These are phyloP conservation scores for Drosophila crucigera DNA, from an alignment of 2,888 invertebrate species.

Conservation along the genomic window DNA sequence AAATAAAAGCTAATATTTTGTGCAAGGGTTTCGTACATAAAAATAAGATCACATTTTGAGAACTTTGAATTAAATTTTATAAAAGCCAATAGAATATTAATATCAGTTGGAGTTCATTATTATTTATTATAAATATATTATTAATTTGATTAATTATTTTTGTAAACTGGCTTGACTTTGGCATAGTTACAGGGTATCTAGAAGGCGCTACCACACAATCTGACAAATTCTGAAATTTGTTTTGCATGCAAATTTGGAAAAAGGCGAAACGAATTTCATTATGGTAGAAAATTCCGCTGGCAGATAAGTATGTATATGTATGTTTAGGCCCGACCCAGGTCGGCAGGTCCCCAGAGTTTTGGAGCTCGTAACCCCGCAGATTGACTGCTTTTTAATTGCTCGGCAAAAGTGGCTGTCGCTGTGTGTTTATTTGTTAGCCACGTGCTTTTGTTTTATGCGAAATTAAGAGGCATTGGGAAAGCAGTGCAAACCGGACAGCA, in stretches of 20 bases:
- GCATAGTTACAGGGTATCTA: neutral
- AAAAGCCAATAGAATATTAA: neutral
- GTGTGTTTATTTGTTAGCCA: conserved; percentile 28
- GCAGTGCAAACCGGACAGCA: conserved; percentile 30
- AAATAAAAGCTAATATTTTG: neutral
- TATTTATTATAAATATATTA: neutral
- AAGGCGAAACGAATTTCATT: conserved; percentile 22
- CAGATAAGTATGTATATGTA: conserved; percentile 6
- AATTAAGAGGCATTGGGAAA: conserved; percentile 47
- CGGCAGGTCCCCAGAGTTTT: neutral
- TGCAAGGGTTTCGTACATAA: neutral
- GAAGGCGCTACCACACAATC: too few relatives aligned
- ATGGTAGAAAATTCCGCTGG: neutral
- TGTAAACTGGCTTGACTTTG: neutral
- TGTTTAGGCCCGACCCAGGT: neutral
- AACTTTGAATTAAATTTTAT: neutral
- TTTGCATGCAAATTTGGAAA: conserved; percentile 12
- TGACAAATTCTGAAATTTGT: conserved; percentile 10
- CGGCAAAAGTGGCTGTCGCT: conserved; percentile 16
- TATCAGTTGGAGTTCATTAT: accelerated
- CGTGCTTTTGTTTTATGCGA: conserved; percentile 28
- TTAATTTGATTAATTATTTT: neutral
- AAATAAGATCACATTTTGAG: neutral
- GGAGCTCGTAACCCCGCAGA: conserved; percentile 4
- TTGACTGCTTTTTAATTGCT: conserved; percentile 64